Percentiles rank a stretch among this genome's conserved stretches.
phyloP scores from a whole-genome alignment of 35 echinoderm and acorn worm species.

The Antedon bifida region DNA sequence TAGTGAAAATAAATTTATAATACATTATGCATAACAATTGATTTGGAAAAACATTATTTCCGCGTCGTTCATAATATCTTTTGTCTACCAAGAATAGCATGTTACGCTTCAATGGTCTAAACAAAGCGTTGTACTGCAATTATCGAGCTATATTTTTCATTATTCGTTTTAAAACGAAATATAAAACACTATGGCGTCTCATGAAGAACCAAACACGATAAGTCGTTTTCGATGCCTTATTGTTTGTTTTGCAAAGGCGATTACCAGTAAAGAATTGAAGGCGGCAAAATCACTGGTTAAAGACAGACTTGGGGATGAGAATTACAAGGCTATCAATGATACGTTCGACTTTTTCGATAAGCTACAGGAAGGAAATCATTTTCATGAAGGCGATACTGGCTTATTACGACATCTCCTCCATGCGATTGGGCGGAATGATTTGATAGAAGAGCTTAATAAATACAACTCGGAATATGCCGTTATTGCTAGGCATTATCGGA shows the following conservation, averaged over 20 bases:
- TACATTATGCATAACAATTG: too few species aligned
- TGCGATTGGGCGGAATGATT: conserved; percentile 13
- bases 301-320: conserved; percentile 13
- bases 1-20: too few species aligned
- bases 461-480: conserved; percentile 46
- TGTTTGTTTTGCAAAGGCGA: not conserved
- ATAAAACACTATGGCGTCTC: too few species aligned
- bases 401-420: not conserved
- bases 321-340: not conserved
- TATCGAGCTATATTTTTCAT: too few species aligned
- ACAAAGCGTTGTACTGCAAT: too few species aligned
- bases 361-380: conserved; percentile 5
- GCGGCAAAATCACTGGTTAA: not conserved
- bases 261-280: not conserved
- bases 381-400: conserved; percentile 15
- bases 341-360: conserved; percentile 11
- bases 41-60: too few species aligned
- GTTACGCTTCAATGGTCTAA: too few species aligned
- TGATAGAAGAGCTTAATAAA: conserved; percentile 34
- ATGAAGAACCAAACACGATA: not conserved
- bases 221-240: not conserved
- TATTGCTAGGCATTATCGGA: conserved; percentile 21
- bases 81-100: too few species aligned
- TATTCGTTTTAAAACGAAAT: too few species aligned
- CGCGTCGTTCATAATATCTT: too few species aligned